phyloP scores from a whole-genome alignment of 1,140 invertebrate genomes.

The Drosophila pandora region DNA sequence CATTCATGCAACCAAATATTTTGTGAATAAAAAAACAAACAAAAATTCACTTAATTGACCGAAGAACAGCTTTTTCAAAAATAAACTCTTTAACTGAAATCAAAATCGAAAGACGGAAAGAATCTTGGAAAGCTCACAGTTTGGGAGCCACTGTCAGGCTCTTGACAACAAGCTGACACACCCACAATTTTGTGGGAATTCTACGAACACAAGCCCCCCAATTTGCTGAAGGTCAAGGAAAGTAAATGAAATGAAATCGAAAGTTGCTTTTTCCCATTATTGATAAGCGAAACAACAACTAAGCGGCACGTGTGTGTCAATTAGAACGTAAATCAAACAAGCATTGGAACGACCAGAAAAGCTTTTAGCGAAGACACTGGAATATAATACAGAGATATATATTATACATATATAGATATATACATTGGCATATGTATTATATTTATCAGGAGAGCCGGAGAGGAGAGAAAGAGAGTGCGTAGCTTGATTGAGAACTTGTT shows the following conservation, averaged over 20 bases:
- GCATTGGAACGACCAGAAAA: conserved; percentile 17
- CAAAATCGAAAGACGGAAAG: neutral
- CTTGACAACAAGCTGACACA: conserved; percentile 31
- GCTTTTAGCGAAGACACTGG: conserved; percentile 41
- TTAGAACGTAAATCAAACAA: conserved; percentile 36
- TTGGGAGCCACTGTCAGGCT: conserved; percentile 23
- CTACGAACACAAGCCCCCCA: conserved; percentile 15
- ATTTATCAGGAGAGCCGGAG: neutral
- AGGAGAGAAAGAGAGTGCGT: neutral
- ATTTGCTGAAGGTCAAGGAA: conserved; percentile 56
- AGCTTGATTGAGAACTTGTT: conserved; percentile 23
- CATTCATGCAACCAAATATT: conserved; percentile 23
- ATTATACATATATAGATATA: neutral
- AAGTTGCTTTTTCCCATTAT: conserved; percentile 23
- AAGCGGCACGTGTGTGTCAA: conserved; percentile 43
- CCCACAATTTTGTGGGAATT: conserved; percentile 14
- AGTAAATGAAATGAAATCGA: conserved; percentile 36
- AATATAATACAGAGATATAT: conserved; percentile 11
- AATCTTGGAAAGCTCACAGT: conserved; percentile 39
- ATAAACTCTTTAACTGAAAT: neutral
- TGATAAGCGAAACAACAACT: conserved; percentile 34
- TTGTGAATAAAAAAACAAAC: neutral
- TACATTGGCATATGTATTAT: neutral
- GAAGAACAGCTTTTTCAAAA: conserved; percentile 14
- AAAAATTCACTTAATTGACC: neutral